Conservation (phyloP, 2,113 vertebrate species). For the Dendropsophus ebraccatus region DNA sequence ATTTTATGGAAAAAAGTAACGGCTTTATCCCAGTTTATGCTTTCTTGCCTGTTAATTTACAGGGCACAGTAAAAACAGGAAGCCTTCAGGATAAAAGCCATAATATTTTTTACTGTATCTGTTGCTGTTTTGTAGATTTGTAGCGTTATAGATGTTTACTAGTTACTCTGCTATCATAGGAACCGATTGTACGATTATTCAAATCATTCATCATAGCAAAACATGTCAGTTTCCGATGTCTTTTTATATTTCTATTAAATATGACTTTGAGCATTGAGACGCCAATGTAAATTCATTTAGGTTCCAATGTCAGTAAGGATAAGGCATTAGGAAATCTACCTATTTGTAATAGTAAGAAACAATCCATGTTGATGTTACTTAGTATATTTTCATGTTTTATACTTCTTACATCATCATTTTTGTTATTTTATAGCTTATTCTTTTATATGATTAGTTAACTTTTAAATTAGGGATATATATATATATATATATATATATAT, state of each 20-base stretch:
- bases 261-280: background rate
- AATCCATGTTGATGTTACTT: background rate
- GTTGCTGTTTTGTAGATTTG: constrained; percentile 23
- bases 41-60: background rate
- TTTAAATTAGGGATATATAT: no score
- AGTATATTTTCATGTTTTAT: background rate
- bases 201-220: background rate
- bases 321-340: background rate
- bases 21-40: background rate
- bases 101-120: constrained; percentile 30
- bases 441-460: no score
- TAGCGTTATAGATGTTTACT: background rate
- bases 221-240: background rate
- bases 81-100: constrained; percentile 6
- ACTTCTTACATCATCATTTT: background rate
- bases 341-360: background rate
- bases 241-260: background rate
- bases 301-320: background rate
- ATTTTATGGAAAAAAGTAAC: background rate
- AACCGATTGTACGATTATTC: background rate
- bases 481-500: no score
- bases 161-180: background rate
- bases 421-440: background rate
- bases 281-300: background rate
- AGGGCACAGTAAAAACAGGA: constrained; percentile 17